phyloP scores from a whole-genome alignment of 2,888 invertebrate genomes.

The Macroteleia sp. region DNA sequence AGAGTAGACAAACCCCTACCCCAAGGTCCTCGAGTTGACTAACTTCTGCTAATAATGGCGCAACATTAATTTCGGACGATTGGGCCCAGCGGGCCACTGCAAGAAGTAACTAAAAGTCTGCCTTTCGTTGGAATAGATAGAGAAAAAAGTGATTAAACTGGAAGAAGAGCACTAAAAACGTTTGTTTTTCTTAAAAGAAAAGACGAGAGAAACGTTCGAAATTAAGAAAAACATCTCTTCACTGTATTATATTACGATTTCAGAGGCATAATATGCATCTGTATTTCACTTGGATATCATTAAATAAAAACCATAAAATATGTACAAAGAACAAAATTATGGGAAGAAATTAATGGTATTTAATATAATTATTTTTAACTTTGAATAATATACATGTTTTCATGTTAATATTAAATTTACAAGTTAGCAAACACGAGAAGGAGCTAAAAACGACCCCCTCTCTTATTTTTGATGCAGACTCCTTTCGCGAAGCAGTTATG shows the following conservation, averaged over 20 bases:
- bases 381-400: too few relatives aligned
- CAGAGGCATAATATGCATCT: too few relatives aligned
- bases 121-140: slow-evolving; percentile 13
- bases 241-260: too few relatives aligned
- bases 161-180: slow-evolving; percentile 18
- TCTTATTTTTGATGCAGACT: slow-evolving; percentile 38
- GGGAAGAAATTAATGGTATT: too few relatives aligned
- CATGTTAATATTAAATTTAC: slow-evolving; percentile 22
- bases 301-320: too few relatives aligned
- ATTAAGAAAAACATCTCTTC: too few relatives aligned
- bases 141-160: slow-evolving; percentile 39
- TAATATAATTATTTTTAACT: too few relatives aligned
- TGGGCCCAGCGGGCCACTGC: slow-evolving; percentile 78
- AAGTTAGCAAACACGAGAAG: slow-evolving; percentile 22
- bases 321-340: too few relatives aligned
- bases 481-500: slow-evolving; percentile 78
- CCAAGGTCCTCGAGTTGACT: slow-evolving; percentile 65
- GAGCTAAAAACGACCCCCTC: background rate
- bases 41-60: slow-evolving; percentile 81
- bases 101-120: slow-evolving; percentile 38
- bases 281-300: too few relatives aligned
- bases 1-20: slow-evolving; percentile 25
- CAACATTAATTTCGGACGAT: slow-evolving; percentile 81
- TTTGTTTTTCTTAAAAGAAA: too few relatives aligned
- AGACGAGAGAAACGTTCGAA: too few relatives aligned